Evolutionary conservation across 2,113 vertebrate genomes (phyloP), one percentile per base, ranked within the genome.

Genomic region (Aspiorhynchus laticeps): DNA sequence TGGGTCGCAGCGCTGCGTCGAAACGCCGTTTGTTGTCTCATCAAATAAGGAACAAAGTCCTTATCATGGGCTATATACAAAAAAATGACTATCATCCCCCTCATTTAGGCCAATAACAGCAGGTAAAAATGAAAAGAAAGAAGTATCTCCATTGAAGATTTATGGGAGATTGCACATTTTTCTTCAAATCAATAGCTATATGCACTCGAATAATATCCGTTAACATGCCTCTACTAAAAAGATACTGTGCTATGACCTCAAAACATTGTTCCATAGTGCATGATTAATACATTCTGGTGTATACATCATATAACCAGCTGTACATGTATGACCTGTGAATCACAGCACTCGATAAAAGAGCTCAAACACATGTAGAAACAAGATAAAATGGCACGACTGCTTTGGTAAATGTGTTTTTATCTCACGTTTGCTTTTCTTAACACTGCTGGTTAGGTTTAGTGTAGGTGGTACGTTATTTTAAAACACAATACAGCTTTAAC

Each of bases 31-130:
- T 87, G 86, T 87, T 75, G 80, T 82, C 82, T 67, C 83, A 78
- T 43, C 83, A 87, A 74, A 87, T 31, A 81, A 85, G 26, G 26
- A 67, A 48, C 19, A 83, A 69, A 83, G 43, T 43, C 61, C 41
- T 69, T 48, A 61, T 61, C 78, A 41, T 36, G n/a, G 6, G 81
- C 65, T 51, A 8, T 65, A 89, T 71, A 83, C 88, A 85, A 53
- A 36, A 36, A 36, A 4, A 53, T 75, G 53, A 67, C 63, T 15
- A 85, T 85, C 77, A 75, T 48, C 51, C 78, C 48, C 61, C 74
- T 88, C 41, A 84, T 88, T 89, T 53, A 86, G 53, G 74, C 17
- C 33, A 69, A 82, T 43, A 87, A 75, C 69, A 87, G 59, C 56
- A 75, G 84, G 74, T 74, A 36, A 21, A 82, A 85, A 85, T 63